phyloP scores from a whole-genome alignment of 1,140 invertebrate genomes.

The Caenorhabditis tropicalis region DNA sequence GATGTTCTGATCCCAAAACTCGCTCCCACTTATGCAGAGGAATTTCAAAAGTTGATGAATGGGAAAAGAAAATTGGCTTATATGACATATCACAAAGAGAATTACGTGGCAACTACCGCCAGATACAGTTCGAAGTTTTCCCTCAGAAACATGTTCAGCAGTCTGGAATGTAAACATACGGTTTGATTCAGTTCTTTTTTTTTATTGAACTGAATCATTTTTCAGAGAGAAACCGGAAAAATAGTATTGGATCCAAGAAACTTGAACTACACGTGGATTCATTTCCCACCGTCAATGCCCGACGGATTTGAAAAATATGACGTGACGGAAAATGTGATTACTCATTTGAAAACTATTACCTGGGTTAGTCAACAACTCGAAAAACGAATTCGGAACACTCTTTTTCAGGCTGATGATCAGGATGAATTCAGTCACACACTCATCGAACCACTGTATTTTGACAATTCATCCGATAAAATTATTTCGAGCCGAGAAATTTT shows the following conservation, averaged over 20 bases:
- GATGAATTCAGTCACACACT: too few species aligned
- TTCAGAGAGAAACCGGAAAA: constrained; percentile 30
- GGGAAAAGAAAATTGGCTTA: constrained; percentile 10
- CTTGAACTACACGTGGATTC: constrained; percentile 33
- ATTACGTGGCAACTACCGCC: not conserved
- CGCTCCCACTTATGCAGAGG: not conserved
- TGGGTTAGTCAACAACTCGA: too few species aligned
- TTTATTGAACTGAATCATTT: too few species aligned
- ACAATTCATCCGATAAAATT: too few species aligned
- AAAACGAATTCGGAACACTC: too few species aligned
- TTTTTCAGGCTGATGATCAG: too few species aligned
- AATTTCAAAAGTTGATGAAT: constrained; percentile 22
- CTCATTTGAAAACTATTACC: constrained; percentile 25
- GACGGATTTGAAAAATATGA: constrained; percentile 27
- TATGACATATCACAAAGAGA: constrained; percentile 35
- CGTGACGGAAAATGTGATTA: constrained; percentile 27
- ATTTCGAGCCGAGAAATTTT: too few species aligned
- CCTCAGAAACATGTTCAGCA: constrained; percentile 5
- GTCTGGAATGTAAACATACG: not conserved
- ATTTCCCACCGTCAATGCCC: not conserved
- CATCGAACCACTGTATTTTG: too few species aligned
- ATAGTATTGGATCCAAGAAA: not conserved
- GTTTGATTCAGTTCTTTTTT: not conserved
- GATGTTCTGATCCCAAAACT: constrained; percentile 13
- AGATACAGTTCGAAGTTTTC: constrained; percentile 21